Conservation (phyloP, 2,888 invertebrate species). For the Dynastes maya region DNA sequence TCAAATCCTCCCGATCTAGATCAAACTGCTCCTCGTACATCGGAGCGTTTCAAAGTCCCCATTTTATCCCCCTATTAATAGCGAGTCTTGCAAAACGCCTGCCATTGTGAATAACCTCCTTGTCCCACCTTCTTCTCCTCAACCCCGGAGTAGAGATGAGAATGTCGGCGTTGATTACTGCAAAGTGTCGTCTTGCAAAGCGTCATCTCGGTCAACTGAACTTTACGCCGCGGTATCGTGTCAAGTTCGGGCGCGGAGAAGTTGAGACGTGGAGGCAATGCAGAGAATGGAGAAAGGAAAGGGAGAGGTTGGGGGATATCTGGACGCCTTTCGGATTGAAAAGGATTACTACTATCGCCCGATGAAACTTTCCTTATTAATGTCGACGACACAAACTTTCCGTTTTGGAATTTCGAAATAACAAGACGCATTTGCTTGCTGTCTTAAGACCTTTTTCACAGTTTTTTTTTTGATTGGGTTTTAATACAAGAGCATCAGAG, state of each 20-base stretch:
- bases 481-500: too few species aligned
- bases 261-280: too few species aligned
- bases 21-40: too few species aligned
- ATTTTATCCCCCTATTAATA: too few species aligned
- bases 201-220: constrained; percentile 22
- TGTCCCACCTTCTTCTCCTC: neutral
- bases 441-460: neutral
- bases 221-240: constrained; percentile 21
- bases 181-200: constrained; percentile 24
- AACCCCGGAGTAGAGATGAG: neutral
- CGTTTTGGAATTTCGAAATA: constrained; percentile 25
- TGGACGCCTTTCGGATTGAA: constrained; percentile 33
- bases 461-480: too few species aligned
- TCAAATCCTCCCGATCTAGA: too few species aligned
- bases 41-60: too few species aligned
- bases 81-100: too few species aligned
- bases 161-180: constrained; percentile 20
- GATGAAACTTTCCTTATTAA: constrained; percentile 36
- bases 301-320: neutral
- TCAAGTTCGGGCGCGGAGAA: neutral
- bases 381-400: constrained; percentile 29
- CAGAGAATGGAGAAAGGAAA: too few species aligned
- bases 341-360: constrained; percentile 35
- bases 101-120: too few species aligned
- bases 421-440: constrained; percentile 8